Evolutionary conservation across 2,888 invertebrate genomes (phyloP).

Genomic region (Molanna angustata): DNA sequence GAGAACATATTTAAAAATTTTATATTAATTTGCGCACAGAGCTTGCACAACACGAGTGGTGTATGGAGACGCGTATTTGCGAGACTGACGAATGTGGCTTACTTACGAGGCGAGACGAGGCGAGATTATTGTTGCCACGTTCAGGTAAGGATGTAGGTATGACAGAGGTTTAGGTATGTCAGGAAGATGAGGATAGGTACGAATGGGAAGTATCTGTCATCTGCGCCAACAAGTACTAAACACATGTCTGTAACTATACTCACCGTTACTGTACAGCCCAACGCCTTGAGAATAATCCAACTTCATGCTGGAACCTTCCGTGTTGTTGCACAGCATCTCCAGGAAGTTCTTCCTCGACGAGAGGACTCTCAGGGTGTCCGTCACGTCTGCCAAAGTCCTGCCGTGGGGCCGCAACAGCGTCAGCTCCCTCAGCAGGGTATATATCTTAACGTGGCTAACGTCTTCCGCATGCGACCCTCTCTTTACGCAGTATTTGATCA

Average conservation of each 20-base stretch:
- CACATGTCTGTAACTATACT: no score
- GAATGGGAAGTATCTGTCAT: no score
- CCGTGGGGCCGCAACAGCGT: constrained; percentile 41
- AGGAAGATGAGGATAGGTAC: no score
- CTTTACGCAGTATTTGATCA: constrained; percentile 31
- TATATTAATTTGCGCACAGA: no score
- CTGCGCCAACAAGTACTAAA: no score
- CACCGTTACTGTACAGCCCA: constrained; percentile 46
- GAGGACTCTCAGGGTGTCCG: constrained; percentile 36
- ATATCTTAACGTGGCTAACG: constrained; percentile 26
- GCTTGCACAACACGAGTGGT: no score
- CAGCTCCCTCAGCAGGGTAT: constrained; percentile 38
- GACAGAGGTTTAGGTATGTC: no score
- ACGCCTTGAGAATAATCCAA: constrained; percentile 50
- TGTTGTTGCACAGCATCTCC: constrained; percentile 38
- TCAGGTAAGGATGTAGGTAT: no score
- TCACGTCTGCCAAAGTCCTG: constrained; percentile 37
- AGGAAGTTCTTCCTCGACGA: constrained; percentile 34
- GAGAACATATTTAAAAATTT: background rate
- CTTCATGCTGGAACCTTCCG: constrained; percentile 38
- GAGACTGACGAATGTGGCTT: no score
- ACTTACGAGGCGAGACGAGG: no score
- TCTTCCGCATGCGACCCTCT: constrained; percentile 8
- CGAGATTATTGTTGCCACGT: no score
- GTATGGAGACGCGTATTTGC: no score